Percentiles rank a stretch among this genome's conserved stretches.
These are phyloP conservation scores for Caenorhabditis zanzibari DNA, from an alignment of 2,888 invertebrate species.

Conservation along the genomic window DNA sequence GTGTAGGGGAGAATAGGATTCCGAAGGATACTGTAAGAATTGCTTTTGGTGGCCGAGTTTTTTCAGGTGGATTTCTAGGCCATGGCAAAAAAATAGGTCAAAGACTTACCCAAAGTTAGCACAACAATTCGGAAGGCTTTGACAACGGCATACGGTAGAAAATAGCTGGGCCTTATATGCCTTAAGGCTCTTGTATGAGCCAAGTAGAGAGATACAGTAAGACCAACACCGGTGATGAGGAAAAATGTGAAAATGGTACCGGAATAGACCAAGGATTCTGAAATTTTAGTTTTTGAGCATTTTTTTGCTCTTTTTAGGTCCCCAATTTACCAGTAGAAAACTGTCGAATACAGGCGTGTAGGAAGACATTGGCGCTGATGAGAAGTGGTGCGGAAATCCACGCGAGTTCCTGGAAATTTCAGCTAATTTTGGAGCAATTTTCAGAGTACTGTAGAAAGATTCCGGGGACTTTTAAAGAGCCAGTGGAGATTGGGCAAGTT, in stretches of 20 bases:
- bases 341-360: slow-evolving; percentile 69
- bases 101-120: slow-evolving; percentile 47
- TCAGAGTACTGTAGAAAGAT: too few relatives aligned
- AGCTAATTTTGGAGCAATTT: background rate
- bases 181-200: slow-evolving; percentile 66
- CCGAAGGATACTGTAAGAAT: slow-evolving; percentile 66
- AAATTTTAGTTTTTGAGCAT: background rate
- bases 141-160: slow-evolving; percentile 67
- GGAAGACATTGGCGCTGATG: slow-evolving; percentile 70
- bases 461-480: background rate
- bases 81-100: too few relatives aligned
- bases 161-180: slow-evolving; percentile 56
- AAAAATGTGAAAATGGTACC: slow-evolving; percentile 68
- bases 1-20: slow-evolving; percentile 70
- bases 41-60: background rate
- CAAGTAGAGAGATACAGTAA: slow-evolving; percentile 63
- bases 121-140: slow-evolving; percentile 55
- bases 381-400: slow-evolving; percentile 72
- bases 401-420: slow-evolving; percentile 66
- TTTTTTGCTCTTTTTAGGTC: too few relatives aligned
- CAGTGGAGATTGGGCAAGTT: background rate
- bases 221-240: slow-evolving; percentile 62
- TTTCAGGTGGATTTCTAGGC: background rate
- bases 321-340: slow-evolving; percentile 49
- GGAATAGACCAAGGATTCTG: slow-evolving; percentile 67